phyloP scores from a whole-genome alignment of 2,113 vertebrate species.

The Pogonocichla stellata region DNA sequence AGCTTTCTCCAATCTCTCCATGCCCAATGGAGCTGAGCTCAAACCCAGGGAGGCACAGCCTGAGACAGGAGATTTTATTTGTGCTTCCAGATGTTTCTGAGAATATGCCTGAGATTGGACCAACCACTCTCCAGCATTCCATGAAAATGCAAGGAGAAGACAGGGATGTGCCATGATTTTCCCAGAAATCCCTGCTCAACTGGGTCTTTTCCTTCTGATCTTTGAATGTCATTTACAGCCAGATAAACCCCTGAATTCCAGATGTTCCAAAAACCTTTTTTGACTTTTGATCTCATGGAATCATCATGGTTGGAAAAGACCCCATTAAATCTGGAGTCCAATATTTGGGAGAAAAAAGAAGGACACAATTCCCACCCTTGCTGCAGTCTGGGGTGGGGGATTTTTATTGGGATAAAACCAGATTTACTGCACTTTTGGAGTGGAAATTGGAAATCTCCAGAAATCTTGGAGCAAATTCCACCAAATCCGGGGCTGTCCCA shows the following conservation, averaged over 20 bases:
- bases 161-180: neutral
- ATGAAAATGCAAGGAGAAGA: neutral
- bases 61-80: neutral
- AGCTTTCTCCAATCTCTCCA: neutral
- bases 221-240: neutral
- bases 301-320: neutral
- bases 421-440: neutral
- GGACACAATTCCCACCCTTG: neutral
- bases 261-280: neutral
- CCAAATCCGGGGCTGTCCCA: neutral
- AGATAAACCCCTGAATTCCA: neutral
- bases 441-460: neutral
- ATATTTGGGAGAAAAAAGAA: neutral
- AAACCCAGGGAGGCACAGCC: neutral
- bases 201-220: neutral
- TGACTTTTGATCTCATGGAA: neutral
- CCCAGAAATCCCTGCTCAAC: neutral
- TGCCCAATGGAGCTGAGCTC: neutral
- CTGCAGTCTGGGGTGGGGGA: neutral
- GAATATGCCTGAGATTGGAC: neutral
- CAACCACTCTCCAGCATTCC: neutral
- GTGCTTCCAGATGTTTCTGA: neutral
- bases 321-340: accelerated
- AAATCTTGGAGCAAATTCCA: neutral
- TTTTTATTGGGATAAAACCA: neutral